Conservation (phyloP, 2,113 vertebrate genomes). For the Euleptes europaea region DNA sequence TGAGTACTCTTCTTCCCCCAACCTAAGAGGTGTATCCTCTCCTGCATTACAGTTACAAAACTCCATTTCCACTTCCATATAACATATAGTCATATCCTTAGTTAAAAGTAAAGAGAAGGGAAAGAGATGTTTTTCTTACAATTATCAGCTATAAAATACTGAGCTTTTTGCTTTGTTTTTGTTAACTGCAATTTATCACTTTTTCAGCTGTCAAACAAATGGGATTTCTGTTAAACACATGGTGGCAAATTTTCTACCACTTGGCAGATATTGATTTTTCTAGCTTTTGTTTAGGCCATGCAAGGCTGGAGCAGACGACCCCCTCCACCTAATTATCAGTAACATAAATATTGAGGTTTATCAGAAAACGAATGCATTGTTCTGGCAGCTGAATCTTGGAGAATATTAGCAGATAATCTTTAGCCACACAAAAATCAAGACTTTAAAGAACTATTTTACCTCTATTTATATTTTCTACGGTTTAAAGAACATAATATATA, state of each 20-base stretch:
- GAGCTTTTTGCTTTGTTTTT: conserved; percentile 51
- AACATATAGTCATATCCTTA: background rate
- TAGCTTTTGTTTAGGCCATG: conserved; percentile 49
- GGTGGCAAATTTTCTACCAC: conserved; percentile 36
- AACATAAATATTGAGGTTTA: conserved; percentile 47
- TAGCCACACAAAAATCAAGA: background rate
- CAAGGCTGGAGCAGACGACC: conserved; percentile 7
- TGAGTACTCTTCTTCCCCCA: too few relatives aligned
- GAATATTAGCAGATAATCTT: background rate
- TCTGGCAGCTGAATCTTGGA: conserved; percentile 35
- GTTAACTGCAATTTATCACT: conserved; percentile 52
- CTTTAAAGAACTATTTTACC: background rate
- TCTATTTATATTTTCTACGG: background rate
- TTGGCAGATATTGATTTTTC: conserved; percentile 35
- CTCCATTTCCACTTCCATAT: background rate
- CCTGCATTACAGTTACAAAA: background rate
- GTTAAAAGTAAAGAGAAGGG: conserved; percentile 17
- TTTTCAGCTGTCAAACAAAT: conserved; percentile 50
- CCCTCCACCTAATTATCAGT: conserved; percentile 15
- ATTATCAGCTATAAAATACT: conserved; percentile 26
- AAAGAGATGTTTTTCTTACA: conserved; percentile 47
- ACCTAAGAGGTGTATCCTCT: too few relatives aligned
- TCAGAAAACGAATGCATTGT: conserved; percentile 50
- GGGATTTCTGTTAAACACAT: conserved; percentile 28
- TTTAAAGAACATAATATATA: background rate